Evolutionary conservation across 2,113 vertebrate genomes (phyloP).

Genomic region (Ondatra zibethicus): DNA sequence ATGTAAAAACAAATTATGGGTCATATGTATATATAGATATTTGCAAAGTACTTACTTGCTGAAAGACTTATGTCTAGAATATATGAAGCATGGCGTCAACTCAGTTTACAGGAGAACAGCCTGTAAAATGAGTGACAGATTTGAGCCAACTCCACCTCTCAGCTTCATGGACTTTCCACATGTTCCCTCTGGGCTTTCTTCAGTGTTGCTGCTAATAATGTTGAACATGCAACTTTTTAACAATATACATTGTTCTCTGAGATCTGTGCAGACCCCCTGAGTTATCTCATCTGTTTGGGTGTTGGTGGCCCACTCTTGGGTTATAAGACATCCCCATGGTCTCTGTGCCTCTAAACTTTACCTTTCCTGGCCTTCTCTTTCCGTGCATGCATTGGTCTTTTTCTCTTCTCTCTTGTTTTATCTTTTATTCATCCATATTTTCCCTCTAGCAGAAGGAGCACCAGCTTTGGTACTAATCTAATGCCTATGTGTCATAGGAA

Average conservation of each 20-base stretch:
- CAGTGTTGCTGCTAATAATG: neutral
- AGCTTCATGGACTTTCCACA: too few relatives aligned
- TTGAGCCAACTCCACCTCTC: neutral
- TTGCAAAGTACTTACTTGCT: neutral
- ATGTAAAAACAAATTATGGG: neutral
- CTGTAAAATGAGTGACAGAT: neutral
- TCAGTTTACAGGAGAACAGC: neutral
- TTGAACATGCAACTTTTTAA: neutral
- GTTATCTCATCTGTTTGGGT: too few relatives aligned
- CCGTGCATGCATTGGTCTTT: neutral
- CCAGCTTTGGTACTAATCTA: neutral
- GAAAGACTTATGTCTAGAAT: neutral
- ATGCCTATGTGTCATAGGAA: neutral
- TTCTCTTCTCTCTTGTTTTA: neutral
- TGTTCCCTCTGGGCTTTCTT: neutral
- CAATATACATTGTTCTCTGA: neutral
- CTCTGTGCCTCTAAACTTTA: neutral
- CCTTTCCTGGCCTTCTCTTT: neutral
- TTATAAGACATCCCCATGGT: rapidly evolving
- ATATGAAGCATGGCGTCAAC: neutral
- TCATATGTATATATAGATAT: neutral
- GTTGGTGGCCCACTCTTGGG: too few relatives aligned
- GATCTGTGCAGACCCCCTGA: neutral
- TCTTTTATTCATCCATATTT: neutral
- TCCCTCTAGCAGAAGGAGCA: neutral